These are phyloP conservation scores for Slavum lentiscoides DNA, from an alignment of 2,888 invertebrate species.

Conservation along the genomic window DNA sequence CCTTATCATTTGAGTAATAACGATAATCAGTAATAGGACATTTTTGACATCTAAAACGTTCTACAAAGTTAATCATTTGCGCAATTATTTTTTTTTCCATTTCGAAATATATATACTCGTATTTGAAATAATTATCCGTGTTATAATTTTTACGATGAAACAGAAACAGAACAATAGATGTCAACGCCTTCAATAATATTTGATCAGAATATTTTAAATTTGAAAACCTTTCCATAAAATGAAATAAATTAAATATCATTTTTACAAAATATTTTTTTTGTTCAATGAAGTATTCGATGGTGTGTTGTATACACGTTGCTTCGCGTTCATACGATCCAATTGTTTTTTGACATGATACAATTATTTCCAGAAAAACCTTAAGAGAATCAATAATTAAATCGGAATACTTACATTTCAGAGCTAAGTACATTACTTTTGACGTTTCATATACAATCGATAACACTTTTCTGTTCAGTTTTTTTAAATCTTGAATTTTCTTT, in stretches of 20 bases:
- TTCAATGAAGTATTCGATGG: background rate
- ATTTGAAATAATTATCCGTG: background rate
- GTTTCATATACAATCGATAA: no score
- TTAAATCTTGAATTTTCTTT: no score
- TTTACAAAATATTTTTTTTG: background rate
- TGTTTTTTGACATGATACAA: background rate
- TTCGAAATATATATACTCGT: background rate
- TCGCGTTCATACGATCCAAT: background rate
- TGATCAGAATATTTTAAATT: background rate
- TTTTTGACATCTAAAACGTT: constrained; percentile 2
- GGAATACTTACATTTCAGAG: constrained; percentile 1
- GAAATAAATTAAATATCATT: background rate
- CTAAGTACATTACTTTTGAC: background rate
- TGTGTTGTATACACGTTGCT: background rate
- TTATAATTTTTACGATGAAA: background rate
- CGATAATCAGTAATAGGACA: background rate
- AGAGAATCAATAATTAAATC: constrained; percentile 7
- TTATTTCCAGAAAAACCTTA: background rate
- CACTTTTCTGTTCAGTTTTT: no score
- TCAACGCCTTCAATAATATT: background rate
- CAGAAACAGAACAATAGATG: background rate
- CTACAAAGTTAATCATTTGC: background rate
- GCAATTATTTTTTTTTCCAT: background rate
- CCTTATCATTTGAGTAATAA: background rate
- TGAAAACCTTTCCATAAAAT: background rate